Base-by-base conservation (phyloP, 2,113 vertebrate genomes). In the Herpetotheres cachinnans region DNA sequence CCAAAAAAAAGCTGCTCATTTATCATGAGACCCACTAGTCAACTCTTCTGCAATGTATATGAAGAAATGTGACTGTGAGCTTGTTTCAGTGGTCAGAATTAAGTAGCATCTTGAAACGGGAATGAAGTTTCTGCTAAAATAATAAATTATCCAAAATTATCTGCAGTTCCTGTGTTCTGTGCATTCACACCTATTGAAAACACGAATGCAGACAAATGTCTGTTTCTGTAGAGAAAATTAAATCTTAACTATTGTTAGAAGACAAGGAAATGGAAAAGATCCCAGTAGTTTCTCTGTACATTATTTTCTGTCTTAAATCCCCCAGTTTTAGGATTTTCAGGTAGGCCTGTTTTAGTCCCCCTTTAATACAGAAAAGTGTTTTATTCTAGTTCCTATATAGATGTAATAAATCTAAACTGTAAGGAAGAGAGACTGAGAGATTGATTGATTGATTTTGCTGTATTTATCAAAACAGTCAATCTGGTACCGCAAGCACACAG, bases 401-500 rank as follows among this genome's bases (percentile, higher is more conserved):
- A 29, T 88, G 12, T 26, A 77, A 80, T 78, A 90, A 91, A 91
- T 77, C 50, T 69, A 34, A 88, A 54, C 17, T 78, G 32, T 66
- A 88, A 86, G 30, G 36, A 65, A 76, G 36, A 89, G 47, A 93
- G 16, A 93, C n/a, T 70, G 84, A 92, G 50, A 73, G 59, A 89
- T 46, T 84, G 54, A 91, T 84, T 95, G 55, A 93, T 84, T 94
- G 55, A 93, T 89, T 95, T 93, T 90, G 9, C 65, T 78, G 8
- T 82, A 69, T 95, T 89, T 95, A 84, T 84, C 63, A 82, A 95
- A 89, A 55, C 34, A 89, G 24, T 67, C 61, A 36, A 52, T 89
- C 55, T 55, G 34, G 7, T 76, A 22, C 34, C 14, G 7, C 29
- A 63, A 71, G 25, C 27, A 61, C 7, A 38, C 66, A 59, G 1